A percentile compares a stretch with the other conserved stretches of the same genome.
Conservation (phyloP, 2,797 vertebrate species). For the Sebastolobus alascanus region DNA sequence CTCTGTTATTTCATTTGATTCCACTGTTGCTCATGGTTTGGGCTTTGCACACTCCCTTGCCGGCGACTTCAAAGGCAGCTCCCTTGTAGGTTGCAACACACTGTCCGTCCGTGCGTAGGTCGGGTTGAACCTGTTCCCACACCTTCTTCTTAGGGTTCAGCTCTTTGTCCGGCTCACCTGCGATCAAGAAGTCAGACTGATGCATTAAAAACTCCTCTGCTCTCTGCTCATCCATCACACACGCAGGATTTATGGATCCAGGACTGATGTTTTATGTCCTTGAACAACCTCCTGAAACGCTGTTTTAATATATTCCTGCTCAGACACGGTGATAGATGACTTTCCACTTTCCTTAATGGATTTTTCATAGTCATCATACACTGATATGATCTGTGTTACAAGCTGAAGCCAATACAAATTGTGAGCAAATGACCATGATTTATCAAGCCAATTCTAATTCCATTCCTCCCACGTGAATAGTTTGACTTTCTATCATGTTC, state of each 20-base stretch:
- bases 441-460: conserved; percentile 30
- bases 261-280: background rate
- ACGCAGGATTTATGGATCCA: conserved; percentile 7
- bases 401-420: conserved; percentile 29
- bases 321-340: conserved; percentile 17
- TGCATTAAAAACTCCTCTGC: background rate
- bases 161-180: conserved; percentile 97
- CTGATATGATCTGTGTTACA: conserved; percentile 2
- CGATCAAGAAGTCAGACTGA: conserved; percentile 24
- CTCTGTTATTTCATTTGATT: conserved; percentile 89
- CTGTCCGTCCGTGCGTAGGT: conserved; percentile 89
- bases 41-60: conserved; percentile 94
- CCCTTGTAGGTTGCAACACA: conserved; percentile 96
- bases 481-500: conserved; percentile 36
- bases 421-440: conserved; percentile 35
- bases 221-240: conserved; percentile 16
- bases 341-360: conserved; percentile 15
- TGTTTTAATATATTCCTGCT: conserved; percentile 14
- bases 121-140: conserved; percentile 98
- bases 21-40: conserved; percentile 94
- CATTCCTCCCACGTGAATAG: conserved; percentile 41
- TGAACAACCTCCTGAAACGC: conserved; percentile 1
- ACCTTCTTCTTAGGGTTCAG: conserved; percentile 99
- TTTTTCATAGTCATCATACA: conserved; percentile 4
- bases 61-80: conserved; percentile 92